Evolutionary conservation across 2,113 vertebrate species (phyloP), one percentile per base, ranked within the genome.

Genomic region (Oryzias woworae): DNA sequence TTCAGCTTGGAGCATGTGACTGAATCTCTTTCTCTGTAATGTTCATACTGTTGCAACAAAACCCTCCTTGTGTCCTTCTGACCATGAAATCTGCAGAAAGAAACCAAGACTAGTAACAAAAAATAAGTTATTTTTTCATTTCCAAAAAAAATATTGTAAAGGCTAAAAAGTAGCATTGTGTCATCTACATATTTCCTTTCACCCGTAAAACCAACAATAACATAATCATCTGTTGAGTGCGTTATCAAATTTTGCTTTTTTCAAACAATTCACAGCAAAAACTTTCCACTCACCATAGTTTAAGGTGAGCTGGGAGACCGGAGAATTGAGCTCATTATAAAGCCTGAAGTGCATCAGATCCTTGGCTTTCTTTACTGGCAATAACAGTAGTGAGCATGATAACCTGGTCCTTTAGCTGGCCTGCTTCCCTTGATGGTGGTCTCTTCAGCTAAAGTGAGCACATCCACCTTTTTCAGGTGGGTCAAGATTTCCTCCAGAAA

Each of bases 61-160:
- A 66, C 80, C n/a, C 43, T 95, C 93, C 53, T 91, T 89, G 62
- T 95, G 91, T 67, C n/a, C 91, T 92, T 73, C 85, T 92, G 56
- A 93, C 90, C 88, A 92, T 83, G 1, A 69, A 71, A 48, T 95
- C 96, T 98, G 87, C 5, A 69, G 42, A 18, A 18, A 48, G 7
- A 18, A 26, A 26, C 16, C 3, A 18, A 24, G 26, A n/a, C 7
- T 52, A 53, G n/a, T 7, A 28, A 44, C n/a, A 42, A 24, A 14
- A n/a, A 51, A 17, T 43, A 0, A 49, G 20, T 20, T 51, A n/a
- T 62, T 44, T n/a, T 13, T 52, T 53, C 12, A 1, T 50, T 31
- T 41, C 36, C 36, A 36, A 36, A 36, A 36, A n/a, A 36, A 28
- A 10, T 12, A 36, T 2, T 3, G 36, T 3, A 36, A 36, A 36